Base-by-base conservation (phyloP, 2,113 vertebrate species). In the Prunella himalayana region DNA sequence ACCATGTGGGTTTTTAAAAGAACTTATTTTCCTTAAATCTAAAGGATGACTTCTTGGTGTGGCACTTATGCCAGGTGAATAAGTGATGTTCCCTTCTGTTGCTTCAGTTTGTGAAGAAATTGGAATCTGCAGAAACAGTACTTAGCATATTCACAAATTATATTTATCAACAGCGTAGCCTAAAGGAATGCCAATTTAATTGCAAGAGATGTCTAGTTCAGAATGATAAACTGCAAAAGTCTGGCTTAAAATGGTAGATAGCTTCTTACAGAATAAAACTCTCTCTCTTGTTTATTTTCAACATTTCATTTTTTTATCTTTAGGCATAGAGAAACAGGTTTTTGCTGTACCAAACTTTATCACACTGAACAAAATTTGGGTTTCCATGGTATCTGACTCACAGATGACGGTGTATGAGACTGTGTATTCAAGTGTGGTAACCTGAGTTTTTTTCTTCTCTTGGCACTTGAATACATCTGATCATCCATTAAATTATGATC, bases 311-410 rank as follows among this genome's bases (percentile, higher is more conserved):
- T 35, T 86, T 91, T 91, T 35, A 45, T 65, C n/a, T 76, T 69
- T 66, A 50, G 54, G 42, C 20, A 47, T 4, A 73, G 24, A 81
- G 35, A 88, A 92, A 37, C 16, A 42, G 18, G 4, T 11, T 83
- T 90, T 70, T 70, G 15, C 65, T n/a, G 17, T 81, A 59, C 30
- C 72, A 73, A 33, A 66, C 13, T 65, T 84, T 24, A 45, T 88
- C 30, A 49, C 2, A 11, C 16, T 63, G 63, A 88, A 53, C 13
- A 72, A 76, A 47, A 51, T 53, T n/a, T 65, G 17, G 13, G 15
- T 82, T 94, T 93, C 84, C 66, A 27, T 51, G 37, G 28, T 33
- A 82, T 65, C 53, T 82, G 53, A 57, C 37, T 95, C 28, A 51
- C 17, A 80, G 20, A 63, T 61, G 19, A 57, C 45, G 30, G 63